Percentiles rank a stretch among this genome's conserved stretches.
phyloP scores from a whole-genome alignment of 2,113 vertebrate genomes.

The Poeciliopsis retropinna region DNA sequence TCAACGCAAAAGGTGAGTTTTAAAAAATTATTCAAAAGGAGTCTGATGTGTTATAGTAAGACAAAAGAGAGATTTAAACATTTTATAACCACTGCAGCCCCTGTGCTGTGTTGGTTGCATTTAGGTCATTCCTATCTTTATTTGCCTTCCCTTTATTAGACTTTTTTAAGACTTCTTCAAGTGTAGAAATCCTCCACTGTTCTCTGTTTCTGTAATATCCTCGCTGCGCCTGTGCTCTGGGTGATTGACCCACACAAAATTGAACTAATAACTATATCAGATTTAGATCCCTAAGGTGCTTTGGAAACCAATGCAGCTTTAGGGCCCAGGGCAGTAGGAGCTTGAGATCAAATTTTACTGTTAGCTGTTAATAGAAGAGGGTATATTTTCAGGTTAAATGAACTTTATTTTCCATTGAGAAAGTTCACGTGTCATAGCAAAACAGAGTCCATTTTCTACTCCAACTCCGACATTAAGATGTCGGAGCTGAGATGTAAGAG shows the following conservation, averaged over 20 bases:
- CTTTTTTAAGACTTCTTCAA: too few species aligned
- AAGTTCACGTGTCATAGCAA: conserved; percentile 4
- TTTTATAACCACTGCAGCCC: too few species aligned
- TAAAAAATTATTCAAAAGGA: too few species aligned
- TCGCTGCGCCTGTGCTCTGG: background rate
- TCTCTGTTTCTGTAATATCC: background rate
- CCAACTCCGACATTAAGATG: background rate
- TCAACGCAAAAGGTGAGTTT: too few species aligned
- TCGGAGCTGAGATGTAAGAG: too few species aligned
- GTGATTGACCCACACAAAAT: background rate
- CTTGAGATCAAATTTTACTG: background rate
- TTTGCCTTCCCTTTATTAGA: background rate
- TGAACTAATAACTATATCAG: background rate
- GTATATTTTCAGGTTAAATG: background rate
- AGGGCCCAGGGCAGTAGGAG: background rate
- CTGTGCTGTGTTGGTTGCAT: too few species aligned
- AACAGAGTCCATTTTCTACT: background rate
- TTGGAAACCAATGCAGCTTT: background rate
- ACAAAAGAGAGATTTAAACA: too few species aligned
- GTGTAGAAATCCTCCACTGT: background rate
- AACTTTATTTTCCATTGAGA: background rate
- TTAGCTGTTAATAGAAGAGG: background rate
- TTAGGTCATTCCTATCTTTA: background rate
- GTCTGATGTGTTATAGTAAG: too few species aligned
- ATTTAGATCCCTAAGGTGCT: background rate